Conservation (phyloP, 2,113 vertebrate genomes). For the Pelmatolapia mariae region DNA sequence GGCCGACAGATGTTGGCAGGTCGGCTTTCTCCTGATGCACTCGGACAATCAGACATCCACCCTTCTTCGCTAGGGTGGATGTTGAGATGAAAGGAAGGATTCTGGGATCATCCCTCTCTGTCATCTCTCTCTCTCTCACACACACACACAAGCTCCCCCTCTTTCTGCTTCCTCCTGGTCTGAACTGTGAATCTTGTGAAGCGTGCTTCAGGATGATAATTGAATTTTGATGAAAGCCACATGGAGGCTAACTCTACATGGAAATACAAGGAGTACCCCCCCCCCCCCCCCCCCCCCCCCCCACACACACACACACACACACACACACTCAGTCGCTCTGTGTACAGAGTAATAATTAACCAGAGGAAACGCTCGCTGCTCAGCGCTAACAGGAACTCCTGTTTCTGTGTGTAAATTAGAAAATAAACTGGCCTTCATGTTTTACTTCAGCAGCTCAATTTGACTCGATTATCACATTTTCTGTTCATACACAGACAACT, state of each 20-base stretch:
- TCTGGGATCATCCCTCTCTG: background rate
- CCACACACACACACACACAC: background rate
- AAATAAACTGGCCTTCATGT: background rate
- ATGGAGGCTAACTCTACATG: background rate
- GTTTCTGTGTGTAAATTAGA: background rate
- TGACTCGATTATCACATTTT: background rate
- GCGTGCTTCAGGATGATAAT: conserved; percentile 26
- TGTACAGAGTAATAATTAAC: background rate
- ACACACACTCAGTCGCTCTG: fast-evolving
- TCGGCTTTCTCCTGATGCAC: background rate
- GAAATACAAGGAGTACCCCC: background rate
- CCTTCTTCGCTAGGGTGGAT: background rate
- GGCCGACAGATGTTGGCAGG: background rate
- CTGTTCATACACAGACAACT: background rate
- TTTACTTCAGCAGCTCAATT: background rate
- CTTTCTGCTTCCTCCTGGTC: background rate
- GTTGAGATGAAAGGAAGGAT: background rate
- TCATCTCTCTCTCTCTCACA: background rate
- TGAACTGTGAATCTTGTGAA: background rate
- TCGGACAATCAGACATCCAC: background rate
- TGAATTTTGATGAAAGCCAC: conserved; percentile 42
- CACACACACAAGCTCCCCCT: background rate
- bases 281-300: fast-evolving
- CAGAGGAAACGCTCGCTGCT: background rate
- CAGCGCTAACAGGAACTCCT: background rate